Evolutionary conservation across 1,140 invertebrate species (phyloP), one percentile per base, ranked within the genome.

Genomic region (Drosophila orosa): DNA sequence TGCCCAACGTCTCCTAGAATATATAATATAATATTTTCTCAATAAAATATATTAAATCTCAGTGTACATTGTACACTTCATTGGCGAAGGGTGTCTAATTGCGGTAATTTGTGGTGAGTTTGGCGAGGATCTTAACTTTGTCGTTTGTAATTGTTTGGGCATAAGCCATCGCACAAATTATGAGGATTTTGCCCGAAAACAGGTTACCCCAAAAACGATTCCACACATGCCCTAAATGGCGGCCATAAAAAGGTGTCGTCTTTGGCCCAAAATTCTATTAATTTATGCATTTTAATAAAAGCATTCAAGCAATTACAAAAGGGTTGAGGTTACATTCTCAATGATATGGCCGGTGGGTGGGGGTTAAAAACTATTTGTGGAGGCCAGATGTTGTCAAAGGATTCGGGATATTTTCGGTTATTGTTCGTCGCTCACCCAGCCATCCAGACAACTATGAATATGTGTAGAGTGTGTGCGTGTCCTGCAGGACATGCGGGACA

Each of bases 221-320:
- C 63, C 81, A 67, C 81, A 84, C 61, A 80, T 77, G 80, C 57
- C 61, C 25, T 37, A 71, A 55, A 69, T 45, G 48, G 48, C 24
- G 56, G 35, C 24, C 45, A 58, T 50, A 73, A 67, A 81, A 83
- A 84, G 81, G 77, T 85, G 77, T 67, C 47, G 77, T 67, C 42
- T 56, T 69, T 27, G 13, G 29, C 37, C 66, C 56, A 73, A 73
- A 80, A 74, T 45, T 42, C 50, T 68, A 89, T 89, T 89, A 89
- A 89, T 89, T 89, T 89, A 89, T 89, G 84, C 84, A 89, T 89
- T 89, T 89, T 89, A 89, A 89, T 89, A 89, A 87, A 80, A 42
- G 83, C 65, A 60, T 45, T 59, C 62, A 61, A 78, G 84, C 84
- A 89, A 87, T 89, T 87, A 89, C 50, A 56, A 59, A 52, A 61